Evolutionary conservation across 2,888 invertebrate genomes (phyloP), one percentile per base, ranked within the genome.

Genomic region (Acrocera orbiculus): DNA sequence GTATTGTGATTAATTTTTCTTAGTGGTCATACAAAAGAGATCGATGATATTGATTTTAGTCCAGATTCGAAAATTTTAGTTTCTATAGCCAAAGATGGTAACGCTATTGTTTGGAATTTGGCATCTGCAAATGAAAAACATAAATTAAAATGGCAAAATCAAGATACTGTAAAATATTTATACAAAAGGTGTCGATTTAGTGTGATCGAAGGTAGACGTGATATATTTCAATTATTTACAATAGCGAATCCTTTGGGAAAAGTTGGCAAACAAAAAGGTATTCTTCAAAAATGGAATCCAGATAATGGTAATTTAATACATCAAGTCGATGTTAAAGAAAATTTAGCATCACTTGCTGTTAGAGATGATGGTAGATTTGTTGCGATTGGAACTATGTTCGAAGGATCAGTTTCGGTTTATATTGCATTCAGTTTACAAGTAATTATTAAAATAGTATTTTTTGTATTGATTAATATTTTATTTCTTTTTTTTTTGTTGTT

Each of bases 31-130:
- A 70, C 67, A 34, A 85, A 85, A 59, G 93, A 93, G 69, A 81
- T 95, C 42, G 93, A 93, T 51, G 93, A 93, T 58, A 58, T 95
- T 34, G 90, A 92, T 63, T 82, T 93, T 53, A 85, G 82, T 59
- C 77, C 80, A 3, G 73, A 75, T 50, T 76, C 79, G 40, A 71
- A 70, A 33, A 64, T 73, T 52, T 61, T 92, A 33, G 78, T 79
- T 32, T 85, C 83, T 46, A 78, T 92, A 43, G 81, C 83, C 0
- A 86, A 89, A 61, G 92, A 92, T 61, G 82, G 82, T 4, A 68
- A 74, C 44, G 83, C 80, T 5, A 65, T 74, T 45, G 62, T 92
- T 15, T 95, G 93, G 93, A 67, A 73, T 49, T 65, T 72, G 7
- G 62, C 58, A 28, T 67, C 64, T 26, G 76, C 77, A 9, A 70